Evolutionary conservation across 2,113 vertebrate genomes (phyloP).

Genomic region (Platysternon megacephalum): DNA sequence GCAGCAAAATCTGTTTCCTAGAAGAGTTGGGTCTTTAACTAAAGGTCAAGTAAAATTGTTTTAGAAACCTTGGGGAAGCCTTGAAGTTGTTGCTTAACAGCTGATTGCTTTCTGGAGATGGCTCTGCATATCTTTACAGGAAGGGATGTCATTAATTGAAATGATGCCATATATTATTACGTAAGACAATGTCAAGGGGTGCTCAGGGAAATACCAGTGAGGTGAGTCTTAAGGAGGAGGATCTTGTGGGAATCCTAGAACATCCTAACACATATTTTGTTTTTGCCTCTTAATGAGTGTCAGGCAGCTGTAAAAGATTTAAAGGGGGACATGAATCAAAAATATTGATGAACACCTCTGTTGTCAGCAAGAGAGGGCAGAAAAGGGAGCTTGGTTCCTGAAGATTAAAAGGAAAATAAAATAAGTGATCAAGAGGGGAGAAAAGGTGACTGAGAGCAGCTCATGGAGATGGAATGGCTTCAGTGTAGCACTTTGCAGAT

Average conservation of each 20-base stretch:
- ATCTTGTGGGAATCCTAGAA: neutral
- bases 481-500: neutral
- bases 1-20: slow-evolving; percentile 3
- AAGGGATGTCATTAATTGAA: neutral
- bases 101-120: neutral
- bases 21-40: neutral
- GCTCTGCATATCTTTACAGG: neutral
- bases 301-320: neutral
- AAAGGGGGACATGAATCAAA: neutral
- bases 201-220: neutral
- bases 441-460: neutral
- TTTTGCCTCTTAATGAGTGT: neutral
- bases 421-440: neutral
- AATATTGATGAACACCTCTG: neutral
- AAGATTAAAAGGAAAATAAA: neutral
- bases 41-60: slow-evolving; percentile 12
- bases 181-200: neutral
- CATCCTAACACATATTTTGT: neutral
- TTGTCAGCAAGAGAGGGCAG: neutral
- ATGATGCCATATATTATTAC: neutral
- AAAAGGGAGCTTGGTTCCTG: neutral
- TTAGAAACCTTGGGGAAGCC: neutral
- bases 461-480: neutral
- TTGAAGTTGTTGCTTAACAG: neutral
- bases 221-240: neutral